A percentile compares a stretch with the other conserved stretches of the same genome.
These are phyloP conservation scores for Vireo griseus DNA, from an alignment of 2,797 vertebrate species.

Conservation along the genomic window DNA sequence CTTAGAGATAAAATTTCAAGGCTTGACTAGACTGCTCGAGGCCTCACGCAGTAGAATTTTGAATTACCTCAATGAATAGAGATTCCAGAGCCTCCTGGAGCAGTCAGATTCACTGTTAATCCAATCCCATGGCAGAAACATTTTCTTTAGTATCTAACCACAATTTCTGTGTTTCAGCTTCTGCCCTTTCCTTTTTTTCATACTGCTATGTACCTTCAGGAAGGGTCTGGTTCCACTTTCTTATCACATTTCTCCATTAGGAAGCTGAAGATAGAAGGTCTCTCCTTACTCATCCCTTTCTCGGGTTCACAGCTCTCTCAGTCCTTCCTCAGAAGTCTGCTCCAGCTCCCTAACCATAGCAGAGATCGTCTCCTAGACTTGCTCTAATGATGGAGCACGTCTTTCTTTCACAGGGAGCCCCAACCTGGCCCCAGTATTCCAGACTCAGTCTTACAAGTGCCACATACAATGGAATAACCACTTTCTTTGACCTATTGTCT, in stretches of 20 bases:
- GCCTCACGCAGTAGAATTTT: background rate
- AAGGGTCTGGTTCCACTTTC: background rate
- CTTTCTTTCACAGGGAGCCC: background rate
- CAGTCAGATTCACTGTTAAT: background rate
- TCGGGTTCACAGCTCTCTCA: background rate
- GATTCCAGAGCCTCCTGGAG: background rate
- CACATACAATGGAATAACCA: background rate
- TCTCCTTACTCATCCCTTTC: background rate
- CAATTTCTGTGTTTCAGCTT: background rate
- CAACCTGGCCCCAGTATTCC: background rate
- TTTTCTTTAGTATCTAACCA: background rate
- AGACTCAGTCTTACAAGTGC: background rate
- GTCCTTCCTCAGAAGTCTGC: background rate
- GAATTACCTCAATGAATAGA: accelerated
- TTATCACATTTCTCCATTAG: background rate
- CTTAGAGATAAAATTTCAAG: background rate
- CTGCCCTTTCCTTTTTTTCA: background rate
- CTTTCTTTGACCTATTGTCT: background rate
- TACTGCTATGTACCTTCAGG: background rate
- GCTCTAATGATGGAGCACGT: background rate
- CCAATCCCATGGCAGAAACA: accelerated
- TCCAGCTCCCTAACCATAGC: background rate
- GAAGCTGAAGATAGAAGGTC: accelerated
- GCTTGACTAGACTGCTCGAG: background rate
- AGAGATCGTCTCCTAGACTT: background rate